Conservation (phyloP, 1,140 invertebrate species). For the Acyrthosiphon pisum region DNA sequence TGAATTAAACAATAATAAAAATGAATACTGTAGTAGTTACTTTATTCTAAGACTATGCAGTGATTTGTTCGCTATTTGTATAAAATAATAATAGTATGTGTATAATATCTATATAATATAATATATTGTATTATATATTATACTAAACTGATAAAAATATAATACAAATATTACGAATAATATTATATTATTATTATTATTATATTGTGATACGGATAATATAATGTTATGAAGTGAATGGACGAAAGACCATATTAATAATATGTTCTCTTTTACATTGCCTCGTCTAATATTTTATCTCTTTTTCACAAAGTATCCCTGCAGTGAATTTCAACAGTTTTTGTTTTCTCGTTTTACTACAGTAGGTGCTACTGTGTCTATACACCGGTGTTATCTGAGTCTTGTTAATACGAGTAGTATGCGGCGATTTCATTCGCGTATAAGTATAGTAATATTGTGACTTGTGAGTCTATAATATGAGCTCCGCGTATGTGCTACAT, state of each 20-base stretch:
- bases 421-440: neutral
- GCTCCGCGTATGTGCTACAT: neutral
- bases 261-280: neutral
- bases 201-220: neutral
- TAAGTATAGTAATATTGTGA: neutral
- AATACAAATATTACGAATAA: neutral
- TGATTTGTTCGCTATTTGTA: neutral
- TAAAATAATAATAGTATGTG: neutral
- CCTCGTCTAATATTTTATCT: neutral
- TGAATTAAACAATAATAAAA: neutral
- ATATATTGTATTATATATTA: neutral
- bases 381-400: neutral
- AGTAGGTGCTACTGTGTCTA: conserved; percentile 2
- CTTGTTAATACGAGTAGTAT: neutral
- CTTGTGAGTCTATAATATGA: neutral
- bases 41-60: neutral
- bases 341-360: neutral
- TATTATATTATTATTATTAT: neutral
- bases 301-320: neutral
- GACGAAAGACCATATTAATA: neutral
- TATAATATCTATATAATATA: neutral
- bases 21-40: neutral
- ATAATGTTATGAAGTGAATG: neutral
- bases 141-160: neutral
- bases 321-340: neutral